Conservation (phyloP, 2,797 vertebrate genomes). For the Graptemys geographica region DNA sequence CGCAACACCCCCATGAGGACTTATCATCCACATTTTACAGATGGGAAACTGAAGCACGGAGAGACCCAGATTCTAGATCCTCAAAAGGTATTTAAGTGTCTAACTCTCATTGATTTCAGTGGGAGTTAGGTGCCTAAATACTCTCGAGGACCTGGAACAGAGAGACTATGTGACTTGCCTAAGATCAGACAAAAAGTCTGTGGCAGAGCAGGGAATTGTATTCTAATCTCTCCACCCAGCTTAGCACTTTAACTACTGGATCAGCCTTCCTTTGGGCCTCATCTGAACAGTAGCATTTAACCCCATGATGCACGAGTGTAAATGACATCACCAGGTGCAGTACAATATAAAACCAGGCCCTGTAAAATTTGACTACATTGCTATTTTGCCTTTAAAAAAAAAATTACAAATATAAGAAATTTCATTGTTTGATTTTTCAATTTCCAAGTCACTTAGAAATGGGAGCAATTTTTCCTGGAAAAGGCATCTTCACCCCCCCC, state of each 20-base stretch:
- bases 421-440: background rate
- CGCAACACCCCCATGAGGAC: background rate
- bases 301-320: background rate
- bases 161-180: background rate
- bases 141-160: background rate
- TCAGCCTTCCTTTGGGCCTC: background rate
- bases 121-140: background rate
- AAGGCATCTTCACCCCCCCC: background rate
- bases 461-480: background rate
- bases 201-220: background rate
- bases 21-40: background rate
- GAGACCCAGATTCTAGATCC: background rate
- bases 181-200: background rate
- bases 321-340: background rate
- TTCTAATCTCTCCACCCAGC: background rate
- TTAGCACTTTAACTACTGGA: background rate
- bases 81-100: background rate
- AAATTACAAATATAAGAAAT: background rate
- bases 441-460: fast-evolving
- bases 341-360: background rate
- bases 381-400: background rate
- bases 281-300: background rate
- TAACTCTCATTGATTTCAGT: background rate
- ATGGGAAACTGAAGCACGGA: background rate
- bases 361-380: background rate